phyloP scores from a whole-genome alignment of 2,888 invertebrate genomes.

The Calameuta pallipes region DNA sequence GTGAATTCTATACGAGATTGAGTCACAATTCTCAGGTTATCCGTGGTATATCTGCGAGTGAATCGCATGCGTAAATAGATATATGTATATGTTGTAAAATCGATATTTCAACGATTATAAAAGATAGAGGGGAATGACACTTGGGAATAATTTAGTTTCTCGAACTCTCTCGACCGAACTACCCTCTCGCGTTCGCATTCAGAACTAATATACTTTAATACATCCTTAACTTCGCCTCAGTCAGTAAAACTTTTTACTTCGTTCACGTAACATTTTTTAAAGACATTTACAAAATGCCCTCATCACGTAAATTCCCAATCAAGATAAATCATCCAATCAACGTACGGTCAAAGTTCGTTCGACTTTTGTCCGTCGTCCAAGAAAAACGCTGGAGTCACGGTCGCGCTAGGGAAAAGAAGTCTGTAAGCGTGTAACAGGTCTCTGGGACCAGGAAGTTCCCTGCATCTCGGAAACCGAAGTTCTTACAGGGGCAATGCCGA shows the following conservation, averaged over 20 bases:
- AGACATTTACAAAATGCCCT: neutral
- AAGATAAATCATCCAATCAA: neutral
- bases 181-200: neutral
- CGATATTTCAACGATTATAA: slow-evolving; percentile 5
- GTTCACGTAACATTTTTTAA: neutral
- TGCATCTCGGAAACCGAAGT: neutral
- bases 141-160: slow-evolving; percentile 7
- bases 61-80: neutral
- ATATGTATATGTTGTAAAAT: neutral
- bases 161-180: neutral
- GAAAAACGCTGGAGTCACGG: neutral
- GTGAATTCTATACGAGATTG: neutral
- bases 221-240: neutral
- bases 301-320: neutral
- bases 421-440: neutral
- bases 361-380: neutral
- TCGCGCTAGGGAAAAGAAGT: neutral
- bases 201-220: neutral
- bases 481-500: neutral
- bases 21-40: neutral
- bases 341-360: neutral
- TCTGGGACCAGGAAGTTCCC: neutral
- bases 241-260: neutral
- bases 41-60: neutral
- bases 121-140: neutral